These are phyloP conservation scores for Halictus rubicundus DNA, from an alignment of 1,140 invertebrate species.

Conservation along the genomic window DNA sequence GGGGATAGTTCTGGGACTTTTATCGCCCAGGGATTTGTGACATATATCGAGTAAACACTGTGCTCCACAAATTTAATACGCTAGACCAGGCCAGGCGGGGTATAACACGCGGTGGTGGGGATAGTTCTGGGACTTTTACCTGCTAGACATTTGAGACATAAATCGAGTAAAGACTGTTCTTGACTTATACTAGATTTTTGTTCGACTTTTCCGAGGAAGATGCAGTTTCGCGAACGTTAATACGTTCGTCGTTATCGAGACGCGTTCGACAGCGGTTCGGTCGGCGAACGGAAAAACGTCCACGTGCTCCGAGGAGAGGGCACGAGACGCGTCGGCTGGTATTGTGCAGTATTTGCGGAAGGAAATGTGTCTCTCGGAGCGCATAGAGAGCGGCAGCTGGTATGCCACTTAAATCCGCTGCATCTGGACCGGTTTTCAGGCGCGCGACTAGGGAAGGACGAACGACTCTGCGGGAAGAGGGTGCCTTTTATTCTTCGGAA, in stretches of 20 bases:
- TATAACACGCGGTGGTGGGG: too few relatives aligned
- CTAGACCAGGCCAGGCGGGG: too few relatives aligned
- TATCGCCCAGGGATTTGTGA: too few relatives aligned
- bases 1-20: too few relatives aligned
- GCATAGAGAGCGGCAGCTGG: slow-evolving; percentile 41
- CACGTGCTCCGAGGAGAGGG: not conserved
- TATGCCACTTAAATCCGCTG: slow-evolving; percentile 55
- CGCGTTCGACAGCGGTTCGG: not conserved
- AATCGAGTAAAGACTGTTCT: too few relatives aligned
- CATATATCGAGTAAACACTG: too few relatives aligned
- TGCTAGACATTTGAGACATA: too few relatives aligned
- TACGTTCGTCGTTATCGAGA: not conserved
- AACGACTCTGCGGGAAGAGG: slow-evolving; percentile 33
- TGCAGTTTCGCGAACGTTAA: not conserved
- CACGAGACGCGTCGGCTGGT: not conserved
- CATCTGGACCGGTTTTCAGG: slow-evolving; percentile 57
- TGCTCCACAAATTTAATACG: too few relatives aligned
- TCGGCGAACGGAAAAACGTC: not conserved
- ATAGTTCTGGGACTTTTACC: too few relatives aligned
- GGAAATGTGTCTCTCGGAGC: slow-evolving; percentile 24
- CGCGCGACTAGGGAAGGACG: slow-evolving; percentile 28
- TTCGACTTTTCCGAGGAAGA: too few relatives aligned
- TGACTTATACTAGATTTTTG: too few relatives aligned
- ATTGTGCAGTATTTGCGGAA: slow-evolving; percentile 18
- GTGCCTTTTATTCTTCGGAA: slow-evolving; percentile 38